Conservation (phyloP, 1,140 invertebrate species). For the Odontomachus brunneus region DNA sequence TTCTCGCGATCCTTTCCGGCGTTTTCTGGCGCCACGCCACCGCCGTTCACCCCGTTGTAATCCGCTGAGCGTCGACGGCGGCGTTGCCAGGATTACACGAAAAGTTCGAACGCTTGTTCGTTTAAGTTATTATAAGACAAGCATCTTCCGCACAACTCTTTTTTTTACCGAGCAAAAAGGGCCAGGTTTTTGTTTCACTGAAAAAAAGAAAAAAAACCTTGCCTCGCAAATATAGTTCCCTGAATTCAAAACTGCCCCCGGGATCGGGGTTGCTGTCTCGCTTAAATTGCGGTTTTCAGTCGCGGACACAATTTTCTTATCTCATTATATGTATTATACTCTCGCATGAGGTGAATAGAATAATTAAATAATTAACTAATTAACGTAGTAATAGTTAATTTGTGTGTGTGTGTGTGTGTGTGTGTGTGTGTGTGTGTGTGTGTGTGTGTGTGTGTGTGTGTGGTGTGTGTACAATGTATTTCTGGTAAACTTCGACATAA, state of each 20-base stretch:
- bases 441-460: no score
- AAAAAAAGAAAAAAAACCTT: slow-evolving; percentile 5
- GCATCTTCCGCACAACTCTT: slow-evolving; percentile 27
- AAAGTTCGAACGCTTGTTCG: slow-evolving; percentile 68
- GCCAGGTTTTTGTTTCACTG: background rate
- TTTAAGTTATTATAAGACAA: slow-evolving; percentile 70
- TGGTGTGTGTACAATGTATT: no score
- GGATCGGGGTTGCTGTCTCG: background rate
- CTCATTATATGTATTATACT: background rate
- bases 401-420: no score
- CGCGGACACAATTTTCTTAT: background rate
- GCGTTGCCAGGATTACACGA: slow-evolving; percentile 56
- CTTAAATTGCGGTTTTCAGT: background rate
- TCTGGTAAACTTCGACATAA: background rate
- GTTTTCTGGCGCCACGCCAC: slow-evolving; percentile 44
- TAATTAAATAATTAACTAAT: slow-evolving; percentile 10
- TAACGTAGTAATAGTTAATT: no score
- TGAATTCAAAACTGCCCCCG: background rate
- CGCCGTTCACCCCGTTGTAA: slow-evolving; percentile 50
- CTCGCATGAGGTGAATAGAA: background rate
- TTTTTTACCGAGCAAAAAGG: background rate
- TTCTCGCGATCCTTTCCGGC: slow-evolving; percentile 31
- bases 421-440: no score
- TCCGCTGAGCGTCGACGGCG: slow-evolving; percentile 41
- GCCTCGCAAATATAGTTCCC: background rate